phyloP scores from a whole-genome alignment of 1,140 invertebrate genomes.

The Conus ventricosus region DNA sequence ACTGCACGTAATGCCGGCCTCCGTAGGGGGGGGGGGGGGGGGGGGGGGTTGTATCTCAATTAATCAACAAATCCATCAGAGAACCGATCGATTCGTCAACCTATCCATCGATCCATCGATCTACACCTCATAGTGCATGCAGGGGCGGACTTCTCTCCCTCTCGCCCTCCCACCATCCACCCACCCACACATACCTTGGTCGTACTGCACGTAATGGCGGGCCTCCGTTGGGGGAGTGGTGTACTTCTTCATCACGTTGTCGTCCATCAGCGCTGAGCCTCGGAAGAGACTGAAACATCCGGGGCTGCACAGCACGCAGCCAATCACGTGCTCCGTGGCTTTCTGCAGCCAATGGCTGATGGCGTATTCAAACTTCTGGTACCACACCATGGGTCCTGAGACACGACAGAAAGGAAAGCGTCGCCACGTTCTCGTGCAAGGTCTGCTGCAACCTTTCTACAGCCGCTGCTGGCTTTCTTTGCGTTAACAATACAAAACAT shows the following conservation, averaged over 20 bases:
- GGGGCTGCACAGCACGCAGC: conserved; percentile 66
- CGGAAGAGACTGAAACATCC: conserved; percentile 69
- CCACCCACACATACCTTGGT: conserved; percentile 74
- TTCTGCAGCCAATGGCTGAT: conserved; percentile 69
- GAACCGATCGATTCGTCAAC: too few species aligned
- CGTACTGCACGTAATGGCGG: conserved; percentile 80
- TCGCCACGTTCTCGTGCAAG: too few species aligned
- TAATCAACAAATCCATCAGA: too few species aligned
- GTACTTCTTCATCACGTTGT: conserved; percentile 65
- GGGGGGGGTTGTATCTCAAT: too few species aligned
- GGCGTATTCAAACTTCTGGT: conserved; percentile 69
- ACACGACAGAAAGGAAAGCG: neutral
- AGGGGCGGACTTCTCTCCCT: neutral
- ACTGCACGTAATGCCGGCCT: conserved; percentile 80
- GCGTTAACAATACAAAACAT: too few species aligned
- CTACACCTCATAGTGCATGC: too few species aligned
- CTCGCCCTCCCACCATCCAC: neutral
- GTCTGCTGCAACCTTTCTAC: too few species aligned
- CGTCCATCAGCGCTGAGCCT: conserved; percentile 64
- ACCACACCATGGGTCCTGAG: conserved; percentile 67
- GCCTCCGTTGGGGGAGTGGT: conserved; percentile 77
- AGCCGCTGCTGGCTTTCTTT: too few species aligned
- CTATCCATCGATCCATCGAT: too few species aligned
- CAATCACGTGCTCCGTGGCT: conserved; percentile 65
- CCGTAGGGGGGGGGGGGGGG: conserved; percentile 73